phyloP scores from a whole-genome alignment of 2,888 invertebrate species.

The Labia minor region DNA sequence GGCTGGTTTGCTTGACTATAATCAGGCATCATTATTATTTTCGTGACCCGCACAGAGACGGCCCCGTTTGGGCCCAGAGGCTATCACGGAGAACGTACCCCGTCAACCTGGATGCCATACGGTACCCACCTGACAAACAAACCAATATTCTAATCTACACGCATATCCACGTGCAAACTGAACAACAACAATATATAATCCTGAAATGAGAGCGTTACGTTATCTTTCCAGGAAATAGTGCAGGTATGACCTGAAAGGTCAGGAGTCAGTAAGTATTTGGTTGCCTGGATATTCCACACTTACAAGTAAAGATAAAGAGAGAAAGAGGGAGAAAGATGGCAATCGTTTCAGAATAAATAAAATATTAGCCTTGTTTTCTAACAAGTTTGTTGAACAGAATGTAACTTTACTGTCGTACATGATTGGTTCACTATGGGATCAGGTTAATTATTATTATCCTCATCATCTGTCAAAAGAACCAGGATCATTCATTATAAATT shows the following conservation, averaged over 20 bases:
- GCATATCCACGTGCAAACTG: neutral
- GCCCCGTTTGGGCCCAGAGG: neutral
- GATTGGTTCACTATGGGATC: too few relatives aligned
- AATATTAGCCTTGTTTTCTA: constrained; percentile 13
- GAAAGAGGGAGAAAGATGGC: neutral
- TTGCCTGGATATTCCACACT: too few relatives aligned
- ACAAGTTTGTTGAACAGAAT: neutral
- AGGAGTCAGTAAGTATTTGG: neutral
- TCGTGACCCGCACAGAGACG: neutral
- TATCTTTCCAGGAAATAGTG: constrained; percentile 1
- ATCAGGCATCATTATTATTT: too few relatives aligned
- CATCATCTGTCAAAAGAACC: too few relatives aligned
- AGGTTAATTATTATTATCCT: too few relatives aligned
- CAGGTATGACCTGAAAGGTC: constrained; percentile 1
- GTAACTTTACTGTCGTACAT: neutral
- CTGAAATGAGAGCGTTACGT: neutral
- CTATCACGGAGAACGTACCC: neutral
- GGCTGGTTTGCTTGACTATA: too few relatives aligned
- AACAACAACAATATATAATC: too few relatives aligned
- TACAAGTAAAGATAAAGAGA: too few relatives aligned
- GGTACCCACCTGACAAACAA: neutral
- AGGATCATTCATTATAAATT: too few relatives aligned
- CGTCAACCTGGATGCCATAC: neutral
- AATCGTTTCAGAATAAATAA: constrained; percentile 6
- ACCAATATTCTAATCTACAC: neutral